Evolutionary conservation across 2,888 invertebrate genomes (phyloP), one percentile per base, ranked within the genome.

Genomic region (Chouioia cunea): DNA sequence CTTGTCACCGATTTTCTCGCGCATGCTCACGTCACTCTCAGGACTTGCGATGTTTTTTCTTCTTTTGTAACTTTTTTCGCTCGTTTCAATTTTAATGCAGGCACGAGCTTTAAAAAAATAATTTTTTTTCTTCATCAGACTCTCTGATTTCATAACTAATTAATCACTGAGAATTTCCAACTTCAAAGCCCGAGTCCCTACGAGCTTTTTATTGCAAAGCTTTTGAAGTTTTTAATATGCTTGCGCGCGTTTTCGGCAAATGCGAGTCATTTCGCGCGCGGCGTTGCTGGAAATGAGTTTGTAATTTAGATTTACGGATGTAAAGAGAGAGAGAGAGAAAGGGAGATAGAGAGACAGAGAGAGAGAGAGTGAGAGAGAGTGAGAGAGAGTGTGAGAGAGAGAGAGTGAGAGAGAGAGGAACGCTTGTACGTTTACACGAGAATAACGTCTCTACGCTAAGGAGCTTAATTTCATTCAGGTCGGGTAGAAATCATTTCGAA

Each of bases 1-100:
- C 75, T 76, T 75, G 75, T 58, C 44, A 50, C 44, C 65, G 57
- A 71, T 71, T 71, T 66, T 43, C 48, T 71, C 65, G 56, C 59
- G 43, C 50, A 48, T 65, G 60, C 50, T 66, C 66, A 50, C 52
- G 60, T 65, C 71, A 44, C 47, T 50, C 56, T 23, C 65, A 63
- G 71, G 52, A 62, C 46, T 52, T 36, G 57, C 44, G 1, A 27
- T 20, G 20, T 60, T 23, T 65, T 44, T 27, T 23, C 14, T 10
- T 48, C 10, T 18, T 43, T 36, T 20, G n/a, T 43, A n/a, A n/a
- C 43, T n/a, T 20, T 16, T 20, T 52, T 50, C n/a, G 22, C 4
- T 44, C 23, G 8, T 59, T 48, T 54, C 52, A 59, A 54, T 59
- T 60, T 36, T 22, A 52, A 56, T 47, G 60, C 53, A 60, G 14